Percentiles rank a stretch among this genome's conserved stretches.
These are phyloP conservation scores for Atopsyche davidsoni DNA, from an alignment of 1,140 invertebrate genomes.

Conservation along the genomic window DNA sequence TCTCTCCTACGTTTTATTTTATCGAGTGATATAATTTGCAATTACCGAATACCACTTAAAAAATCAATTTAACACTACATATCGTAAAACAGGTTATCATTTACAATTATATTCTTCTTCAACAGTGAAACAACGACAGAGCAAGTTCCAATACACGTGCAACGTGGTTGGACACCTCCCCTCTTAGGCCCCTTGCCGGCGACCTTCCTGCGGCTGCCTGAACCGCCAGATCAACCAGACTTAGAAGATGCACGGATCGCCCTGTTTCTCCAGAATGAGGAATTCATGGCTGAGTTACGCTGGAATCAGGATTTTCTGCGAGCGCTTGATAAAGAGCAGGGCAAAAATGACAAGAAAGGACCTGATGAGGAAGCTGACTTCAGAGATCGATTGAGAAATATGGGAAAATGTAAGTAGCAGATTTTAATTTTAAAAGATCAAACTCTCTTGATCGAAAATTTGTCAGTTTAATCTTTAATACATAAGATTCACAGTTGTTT, in stretches of 20 bases:
- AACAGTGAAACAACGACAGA: no score
- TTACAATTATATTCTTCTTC: no score
- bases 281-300: conserved; percentile 83
- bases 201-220: conserved; percentile 66
- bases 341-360: conserved; percentile 45
- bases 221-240: conserved; percentile 38
- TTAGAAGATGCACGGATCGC: conserved; percentile 75
- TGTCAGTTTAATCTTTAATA: not conserved
- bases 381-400: conserved; percentile 76
- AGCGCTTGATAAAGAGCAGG: conserved; percentile 70
- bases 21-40: no score
- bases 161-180: conserved; percentile 71
- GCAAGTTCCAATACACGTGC: no score
- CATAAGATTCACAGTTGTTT: no score
- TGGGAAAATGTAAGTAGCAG: conserved; percentile 67
- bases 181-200: conserved; percentile 74
- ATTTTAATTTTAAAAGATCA: conserved; percentile 3
- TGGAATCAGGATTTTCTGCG: conserved; percentile 87
- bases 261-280: conserved; percentile 85
- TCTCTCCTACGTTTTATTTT: no score
- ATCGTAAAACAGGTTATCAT: no score
- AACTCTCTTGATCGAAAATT: not conserved
- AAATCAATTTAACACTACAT: no score
- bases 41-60: no score
- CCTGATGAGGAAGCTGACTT: conserved; percentile 76